phyloP scores from a whole-genome alignment of 2,888 invertebrate genomes.

The Neoaliturus tenellus region DNA sequence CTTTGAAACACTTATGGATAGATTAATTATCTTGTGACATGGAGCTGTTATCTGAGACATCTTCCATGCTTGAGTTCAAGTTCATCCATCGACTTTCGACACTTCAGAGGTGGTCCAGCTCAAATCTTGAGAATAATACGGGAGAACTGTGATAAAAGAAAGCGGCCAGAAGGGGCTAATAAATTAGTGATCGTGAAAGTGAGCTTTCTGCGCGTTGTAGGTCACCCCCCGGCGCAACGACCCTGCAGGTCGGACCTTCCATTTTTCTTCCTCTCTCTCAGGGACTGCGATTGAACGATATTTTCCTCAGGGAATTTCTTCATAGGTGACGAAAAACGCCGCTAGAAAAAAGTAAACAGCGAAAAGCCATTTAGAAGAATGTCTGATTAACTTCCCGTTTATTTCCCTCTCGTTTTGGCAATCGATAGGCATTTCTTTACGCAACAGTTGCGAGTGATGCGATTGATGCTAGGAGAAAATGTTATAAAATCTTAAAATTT shows the following conservation, averaged over 20 bases:
- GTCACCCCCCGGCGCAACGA: neutral
- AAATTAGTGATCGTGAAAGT: slow-evolving; percentile 24
- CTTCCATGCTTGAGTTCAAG: neutral
- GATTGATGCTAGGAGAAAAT: too few relatives aligned
- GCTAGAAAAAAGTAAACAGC: too few relatives aligned
- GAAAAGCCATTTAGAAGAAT: too few relatives aligned
- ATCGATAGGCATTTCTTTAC: too few relatives aligned
- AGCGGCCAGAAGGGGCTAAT: slow-evolving; percentile 16
- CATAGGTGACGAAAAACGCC: neutral
- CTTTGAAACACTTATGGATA: neutral
- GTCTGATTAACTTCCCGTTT: too few relatives aligned
- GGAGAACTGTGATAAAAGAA: slow-evolving; percentile 20
- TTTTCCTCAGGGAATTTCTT: neutral
- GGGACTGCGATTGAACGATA: neutral
- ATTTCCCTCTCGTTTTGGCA: too few relatives aligned
- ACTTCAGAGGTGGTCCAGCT: neutral
- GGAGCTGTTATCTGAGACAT: neutral
- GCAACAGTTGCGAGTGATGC: too few relatives aligned
- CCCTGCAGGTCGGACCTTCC: neutral
- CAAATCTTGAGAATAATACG: neutral
- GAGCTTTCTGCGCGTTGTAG: neutral
- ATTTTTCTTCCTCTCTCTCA: neutral
- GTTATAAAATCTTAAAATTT: too few relatives aligned
- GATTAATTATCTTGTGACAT: neutral
- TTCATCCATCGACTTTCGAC: neutral